Evolutionary conservation across 2,888 invertebrate genomes (phyloP), one percentile per base, ranked within the genome.

Genomic region (Unio pictorum): DNA sequence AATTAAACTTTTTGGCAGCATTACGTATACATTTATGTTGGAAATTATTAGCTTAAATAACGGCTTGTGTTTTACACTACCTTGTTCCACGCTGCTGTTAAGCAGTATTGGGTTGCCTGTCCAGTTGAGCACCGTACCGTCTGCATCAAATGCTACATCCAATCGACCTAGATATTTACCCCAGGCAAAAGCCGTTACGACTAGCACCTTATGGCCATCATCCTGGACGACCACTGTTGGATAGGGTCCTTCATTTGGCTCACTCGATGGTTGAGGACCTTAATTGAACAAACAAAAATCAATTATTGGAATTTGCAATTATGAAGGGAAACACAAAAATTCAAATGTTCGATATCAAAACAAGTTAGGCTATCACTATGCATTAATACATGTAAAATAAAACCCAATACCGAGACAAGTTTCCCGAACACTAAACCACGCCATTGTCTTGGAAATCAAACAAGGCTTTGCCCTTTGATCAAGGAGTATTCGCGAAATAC

Each of bases 151-250:
- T 61, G 91, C 89, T 79, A 93, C 78, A 71, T 93, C 92, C 30
- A 97, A 90, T 83, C 93, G 93, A 0, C 97, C 97, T 72, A 97
- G 91, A 88, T 97, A 97, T 91, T 97, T 97, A 1, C 96, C 96
- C 84, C 94, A 96, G 0, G 96, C 95, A 84, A 94, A 97, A 3
- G 95, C 96, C 90, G 97, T 96, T 0, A 97, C 95, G 0, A 95
- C 95, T 1, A 95, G 78, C 0, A 75, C 83, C 20, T 62, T 67
- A 1, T 68, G 62, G 3, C 87, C 87, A n/a, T 73, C 74, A 1
- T 67, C n/a, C 26, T 96, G 95, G 18, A 90, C 91, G 0, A 96
- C 91, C 61, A 94, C 90, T 0, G 92, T 93, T 0, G 97, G 97
- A 90, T 97, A 97, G 0, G 93, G 92, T 0, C 94, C 96, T 77